Percentiles rank a stretch among this genome's conserved stretches.
Conservation (phyloP, 2,888 invertebrate genomes). For the Leucozona laternaria region DNA sequence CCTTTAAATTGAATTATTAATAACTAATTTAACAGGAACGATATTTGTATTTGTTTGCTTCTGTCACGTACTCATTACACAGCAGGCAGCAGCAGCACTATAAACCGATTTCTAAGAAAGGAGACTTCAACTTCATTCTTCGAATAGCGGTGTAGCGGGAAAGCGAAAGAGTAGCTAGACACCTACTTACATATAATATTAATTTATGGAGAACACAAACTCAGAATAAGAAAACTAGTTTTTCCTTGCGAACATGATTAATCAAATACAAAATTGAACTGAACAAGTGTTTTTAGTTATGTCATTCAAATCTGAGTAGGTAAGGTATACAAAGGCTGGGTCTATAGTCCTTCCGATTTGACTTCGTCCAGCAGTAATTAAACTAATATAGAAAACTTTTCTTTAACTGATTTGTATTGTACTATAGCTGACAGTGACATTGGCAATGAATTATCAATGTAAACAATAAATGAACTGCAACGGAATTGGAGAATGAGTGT, state of each 20-base stretch:
- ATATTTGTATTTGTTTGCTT: not conserved
- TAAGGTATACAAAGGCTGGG: too few relatives aligned
- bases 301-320: too few relatives aligned
- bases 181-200: too few relatives aligned
- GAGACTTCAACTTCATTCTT: not conserved
- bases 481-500: constrained; percentile 3
- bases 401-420: too few relatives aligned
- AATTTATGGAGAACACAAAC: not conserved
- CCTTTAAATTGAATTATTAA: not conserved
- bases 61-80: not conserved
- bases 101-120: not conserved
- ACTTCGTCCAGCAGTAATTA: not conserved
- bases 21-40: not conserved
- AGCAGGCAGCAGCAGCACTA: not conserved
- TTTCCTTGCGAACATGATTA: not conserved
- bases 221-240: not conserved
- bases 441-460: not conserved
- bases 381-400: not conserved
- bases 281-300: not conserved
- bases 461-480: not conserved
- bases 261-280: not conserved
- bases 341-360: not conserved
- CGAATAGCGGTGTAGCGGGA: not conserved
- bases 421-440: too few relatives aligned
- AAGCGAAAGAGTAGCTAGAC: too few relatives aligned